Evolutionary conservation across 2,113 vertebrate species (phyloP).

Genomic region (Seriola rivoliana): DNA sequence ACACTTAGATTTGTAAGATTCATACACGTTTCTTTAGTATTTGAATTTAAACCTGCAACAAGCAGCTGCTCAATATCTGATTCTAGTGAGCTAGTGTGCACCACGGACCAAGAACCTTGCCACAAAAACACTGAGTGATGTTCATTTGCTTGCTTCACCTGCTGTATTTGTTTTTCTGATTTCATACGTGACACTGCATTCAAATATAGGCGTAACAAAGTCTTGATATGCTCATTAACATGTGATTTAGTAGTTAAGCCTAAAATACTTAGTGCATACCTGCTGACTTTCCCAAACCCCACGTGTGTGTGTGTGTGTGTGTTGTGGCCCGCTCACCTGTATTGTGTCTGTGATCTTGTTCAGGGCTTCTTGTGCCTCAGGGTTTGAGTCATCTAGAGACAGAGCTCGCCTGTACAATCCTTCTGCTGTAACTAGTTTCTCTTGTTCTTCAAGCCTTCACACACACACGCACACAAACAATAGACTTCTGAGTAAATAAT

Average conservation of each 20-base stretch:
- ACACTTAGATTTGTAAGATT: no score
- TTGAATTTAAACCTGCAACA: no score
- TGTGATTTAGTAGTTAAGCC: background rate
- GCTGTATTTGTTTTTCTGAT: background rate
- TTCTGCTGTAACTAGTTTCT: constrained; percentile 94
- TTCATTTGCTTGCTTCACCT: background rate
- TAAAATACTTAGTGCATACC: background rate
- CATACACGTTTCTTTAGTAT: no score
- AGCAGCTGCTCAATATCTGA: background rate
- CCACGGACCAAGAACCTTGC: background rate
- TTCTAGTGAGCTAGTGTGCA: no score
- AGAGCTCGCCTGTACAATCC: constrained; percentile 93
- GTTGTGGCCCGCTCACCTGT: constrained; percentile 90
- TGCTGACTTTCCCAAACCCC: background rate
- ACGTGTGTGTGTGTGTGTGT: background rate
- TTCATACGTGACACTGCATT: background rate
- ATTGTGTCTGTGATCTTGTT: constrained; percentile 91
- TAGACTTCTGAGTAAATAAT: background rate
- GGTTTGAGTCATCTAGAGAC: constrained; percentile 89
- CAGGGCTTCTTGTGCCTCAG: constrained; percentile 93
- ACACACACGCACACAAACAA: background rate
- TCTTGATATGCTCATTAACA: background rate
- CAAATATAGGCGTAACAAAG: background rate
- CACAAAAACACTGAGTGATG: background rate
- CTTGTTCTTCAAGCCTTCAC: constrained; percentile 93